Percentiles rank a stretch among this genome's conserved stretches.
phyloP scores from a whole-genome alignment of 2,888 invertebrate genomes.

The Thymelicus acteon region DNA sequence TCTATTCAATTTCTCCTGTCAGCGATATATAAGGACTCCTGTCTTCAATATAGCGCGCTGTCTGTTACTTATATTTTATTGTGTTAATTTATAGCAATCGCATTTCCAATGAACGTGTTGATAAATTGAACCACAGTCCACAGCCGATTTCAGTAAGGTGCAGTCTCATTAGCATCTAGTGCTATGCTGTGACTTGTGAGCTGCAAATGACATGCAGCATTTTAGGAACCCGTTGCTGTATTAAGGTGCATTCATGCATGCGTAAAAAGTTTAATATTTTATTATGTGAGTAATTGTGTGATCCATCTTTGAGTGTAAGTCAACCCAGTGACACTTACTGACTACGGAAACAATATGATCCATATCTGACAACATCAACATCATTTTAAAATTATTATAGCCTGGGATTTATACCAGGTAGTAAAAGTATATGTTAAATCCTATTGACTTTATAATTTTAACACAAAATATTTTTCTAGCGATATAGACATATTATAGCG shows the following conservation, averaged over 20 bases:
- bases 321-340: too few relatives aligned
- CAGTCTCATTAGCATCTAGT: not conserved
- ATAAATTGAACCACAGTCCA: constrained; percentile 2
- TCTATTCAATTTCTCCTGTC: constrained; percentile 13
- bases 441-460: too few relatives aligned
- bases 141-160: constrained; percentile 9
- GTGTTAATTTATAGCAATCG: constrained; percentile 14
- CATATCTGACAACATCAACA: too few relatives aligned
- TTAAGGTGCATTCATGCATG: not conserved
- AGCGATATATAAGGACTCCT: not conserved
- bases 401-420: too few relatives aligned
- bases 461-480: too few relatives aligned
- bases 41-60: not conserved
- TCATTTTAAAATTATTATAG: too few relatives aligned
- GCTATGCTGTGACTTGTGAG: not conserved
- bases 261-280: not conserved
- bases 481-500: too few relatives aligned
- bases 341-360: too few relatives aligned
- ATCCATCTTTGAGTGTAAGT: too few relatives aligned
- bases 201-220: constrained; percentile 10
- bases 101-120: not conserved
- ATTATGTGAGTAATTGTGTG: too few relatives aligned
- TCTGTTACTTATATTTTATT: not conserved
- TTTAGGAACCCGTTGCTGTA: constrained; percentile 9
- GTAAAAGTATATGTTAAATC: too few relatives aligned